Percentiles rank a stretch among this genome's conserved stretches.
phyloP scores from a whole-genome alignment of 2,797 vertebrate genomes.

The Neosilurus hyrtlii region DNA sequence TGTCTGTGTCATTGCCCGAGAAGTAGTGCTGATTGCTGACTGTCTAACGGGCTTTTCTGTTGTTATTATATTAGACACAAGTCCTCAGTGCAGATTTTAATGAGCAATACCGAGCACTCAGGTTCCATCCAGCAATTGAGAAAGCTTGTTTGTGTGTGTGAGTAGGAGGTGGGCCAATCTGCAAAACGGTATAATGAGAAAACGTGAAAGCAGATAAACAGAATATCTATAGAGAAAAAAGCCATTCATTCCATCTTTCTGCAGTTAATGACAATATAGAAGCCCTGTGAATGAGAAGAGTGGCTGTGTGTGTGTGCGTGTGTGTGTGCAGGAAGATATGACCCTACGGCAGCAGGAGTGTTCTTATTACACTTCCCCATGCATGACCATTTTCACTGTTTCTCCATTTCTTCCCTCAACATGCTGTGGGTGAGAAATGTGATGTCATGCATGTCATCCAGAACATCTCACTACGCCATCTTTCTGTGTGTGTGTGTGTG shows the following conservation, averaged over 20 bases:
- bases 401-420: constrained; percentile 19
- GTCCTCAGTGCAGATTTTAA: constrained; percentile 54
- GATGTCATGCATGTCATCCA: constrained; percentile 15
- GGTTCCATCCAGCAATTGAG: constrained; percentile 43
- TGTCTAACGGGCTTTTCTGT: constrained; percentile 37
- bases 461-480: too few relatives aligned
- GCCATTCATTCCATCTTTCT: constrained; percentile 1
- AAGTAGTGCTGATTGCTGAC: constrained; percentile 42
- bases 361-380: constrained; percentile 22
- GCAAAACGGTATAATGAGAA: constrained; percentile 48
- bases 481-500: background rate
- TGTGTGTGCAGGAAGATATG: background rate
- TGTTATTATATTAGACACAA: constrained; percentile 53
- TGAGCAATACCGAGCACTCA: constrained; percentile 47
- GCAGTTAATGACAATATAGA: constrained; percentile 34
- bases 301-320: constrained; percentile 15
- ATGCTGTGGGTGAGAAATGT: constrained; percentile 26
- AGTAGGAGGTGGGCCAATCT: constrained; percentile 33
- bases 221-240: background rate
- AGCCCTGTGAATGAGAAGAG: background rate
- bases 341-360: constrained; percentile 33
- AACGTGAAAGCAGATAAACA: constrained; percentile 42
- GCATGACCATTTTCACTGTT: background rate
- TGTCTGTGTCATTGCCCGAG: constrained; percentile 38
- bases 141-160: constrained; percentile 10